phyloP scores from a whole-genome alignment of 2,797 vertebrate genomes.

The Jordanella pulchra region DNA sequence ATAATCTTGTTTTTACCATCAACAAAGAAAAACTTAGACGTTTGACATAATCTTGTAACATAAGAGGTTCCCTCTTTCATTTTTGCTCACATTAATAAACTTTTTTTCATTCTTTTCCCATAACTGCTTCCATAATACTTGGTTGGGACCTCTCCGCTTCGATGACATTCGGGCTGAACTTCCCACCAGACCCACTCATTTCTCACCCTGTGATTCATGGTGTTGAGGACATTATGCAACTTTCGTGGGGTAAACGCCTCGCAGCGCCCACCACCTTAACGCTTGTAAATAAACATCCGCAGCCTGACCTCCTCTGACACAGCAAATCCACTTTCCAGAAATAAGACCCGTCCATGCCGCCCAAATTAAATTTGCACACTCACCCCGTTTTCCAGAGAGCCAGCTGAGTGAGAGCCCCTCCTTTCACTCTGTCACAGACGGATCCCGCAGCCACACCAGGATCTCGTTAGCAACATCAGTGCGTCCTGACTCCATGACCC shows the following conservation, averaged over 20 bases:
- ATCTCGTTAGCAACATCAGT: conserved; percentile 47
- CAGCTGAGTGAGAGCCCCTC: conserved; percentile 42
- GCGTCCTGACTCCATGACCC: conserved; percentile 10
- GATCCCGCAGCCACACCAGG: conserved; percentile 19
- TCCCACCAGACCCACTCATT: conserved; percentile 1
- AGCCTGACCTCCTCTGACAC: conserved; percentile 59
- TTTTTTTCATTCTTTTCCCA: neutral
- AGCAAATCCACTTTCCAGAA: conserved; percentile 45
- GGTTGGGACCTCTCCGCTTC: neutral
- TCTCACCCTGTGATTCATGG: conserved; percentile 16
- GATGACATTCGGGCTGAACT: neutral
- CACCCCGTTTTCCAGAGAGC: conserved; percentile 51
- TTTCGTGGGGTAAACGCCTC: conserved; percentile 33
- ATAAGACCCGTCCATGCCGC: conserved; percentile 49
- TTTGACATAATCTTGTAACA: neutral
- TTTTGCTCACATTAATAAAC: neutral
- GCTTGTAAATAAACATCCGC: conserved; percentile 66
- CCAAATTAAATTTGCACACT: conserved; percentile 67
- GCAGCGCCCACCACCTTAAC: conserved; percentile 29
- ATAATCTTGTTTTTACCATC: neutral
- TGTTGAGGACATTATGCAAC: conserved; percentile 25
- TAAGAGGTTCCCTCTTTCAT: neutral
- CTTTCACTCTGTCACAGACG: conserved; percentile 13
- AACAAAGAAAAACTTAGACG: too few species aligned
- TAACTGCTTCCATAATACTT: neutral